These are phyloP conservation scores for Rhopalosiphum maidis DNA, from an alignment of 1,140 invertebrate species.

Conservation along the genomic window DNA sequence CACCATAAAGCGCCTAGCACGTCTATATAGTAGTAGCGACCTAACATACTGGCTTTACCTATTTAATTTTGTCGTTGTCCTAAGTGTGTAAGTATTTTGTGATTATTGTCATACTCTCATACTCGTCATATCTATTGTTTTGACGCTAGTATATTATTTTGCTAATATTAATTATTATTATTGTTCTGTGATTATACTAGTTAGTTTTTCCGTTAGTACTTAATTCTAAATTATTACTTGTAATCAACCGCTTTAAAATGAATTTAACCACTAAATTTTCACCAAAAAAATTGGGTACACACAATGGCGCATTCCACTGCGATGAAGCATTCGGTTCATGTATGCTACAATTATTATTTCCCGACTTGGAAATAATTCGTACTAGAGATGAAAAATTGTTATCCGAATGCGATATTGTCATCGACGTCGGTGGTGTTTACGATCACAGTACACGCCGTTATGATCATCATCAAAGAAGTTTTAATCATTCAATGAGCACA, in stretches of 20 bases:
- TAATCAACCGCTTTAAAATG: not conserved
- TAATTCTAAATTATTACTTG: not conserved
- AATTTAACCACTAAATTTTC: slow-evolving; percentile 24
- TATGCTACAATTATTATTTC: slow-evolving; percentile 85
- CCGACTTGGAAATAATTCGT: slow-evolving; percentile 83
- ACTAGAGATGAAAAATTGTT: slow-evolving; percentile 73
- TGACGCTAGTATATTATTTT: no score
- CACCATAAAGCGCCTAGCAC: no score
- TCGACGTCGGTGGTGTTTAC: slow-evolving; percentile 94
- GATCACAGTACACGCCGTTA: slow-evolving; percentile 79
- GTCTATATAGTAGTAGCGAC: no score
- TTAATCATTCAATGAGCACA: slow-evolving; percentile 70
- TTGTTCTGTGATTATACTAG: no score
- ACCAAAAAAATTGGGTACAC: slow-evolving; percentile 72
- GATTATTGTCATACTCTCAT: no score
- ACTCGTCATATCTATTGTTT: no score
- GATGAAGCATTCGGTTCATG: slow-evolving; percentile 95
- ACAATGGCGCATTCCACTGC: slow-evolving; percentile 88
- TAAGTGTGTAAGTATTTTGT: no score
- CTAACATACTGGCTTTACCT: no score
- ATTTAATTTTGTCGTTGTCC: no score
- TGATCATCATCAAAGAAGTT: slow-evolving; percentile 94
- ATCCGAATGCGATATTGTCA: slow-evolving; percentile 88
- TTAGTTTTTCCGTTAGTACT: not conserved
- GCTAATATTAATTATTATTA: no score